Base-by-base conservation (phyloP, 2,113 vertebrate genomes). In the Amblyopsis rosae region DNA sequence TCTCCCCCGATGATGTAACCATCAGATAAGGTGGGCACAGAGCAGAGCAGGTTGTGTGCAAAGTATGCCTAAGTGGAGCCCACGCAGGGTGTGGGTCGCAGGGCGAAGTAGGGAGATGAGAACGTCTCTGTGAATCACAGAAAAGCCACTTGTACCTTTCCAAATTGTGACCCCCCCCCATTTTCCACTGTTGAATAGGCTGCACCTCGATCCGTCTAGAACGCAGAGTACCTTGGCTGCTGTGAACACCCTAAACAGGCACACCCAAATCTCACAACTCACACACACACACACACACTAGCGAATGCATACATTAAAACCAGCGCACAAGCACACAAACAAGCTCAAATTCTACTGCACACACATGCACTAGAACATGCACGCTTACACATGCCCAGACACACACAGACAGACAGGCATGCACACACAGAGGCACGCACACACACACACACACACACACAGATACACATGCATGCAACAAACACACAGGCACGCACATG, bases 171-270 rank as follows among this genome's bases (percentile, higher is more conserved):
- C 59, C 56, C 35, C 41, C n/a, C 26, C 33, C 58, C 47, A 67
- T 66, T 45, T 50, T 53, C 68, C 15, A 26, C 53, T 67, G 72
- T 65, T 59, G 72, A 26, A 57, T 16, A 70, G 51, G 61, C 7
- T 41, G 35, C 35, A 41, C 7, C 35, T 41, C 35, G 35, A 41
- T 41, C 35, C 5, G 35, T 41, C 35, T 41, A 41, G 35, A 41
- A 46, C 48, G 78, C 65, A 32, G 10, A 77, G 68, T 71, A 75
- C 74, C 74, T 81, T 77, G 65, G 81, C 80, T 82, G 73, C 81
- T 86, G 79, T 66, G 82, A 87, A 88, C 85, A 85, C 82, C 81
- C 85, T 83, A 87, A 83, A 86, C 82, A 81, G 88, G 88, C 88
- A 90, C 87, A 85, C 88, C 88, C 87, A 88, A 83, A 82, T 88